Percentiles rank a stretch among this genome's conserved stretches.
These are phyloP conservation scores for Macquaria ambigua DNA, from an alignment of 2,113 vertebrate genomes.

Conservation along the genomic window DNA sequence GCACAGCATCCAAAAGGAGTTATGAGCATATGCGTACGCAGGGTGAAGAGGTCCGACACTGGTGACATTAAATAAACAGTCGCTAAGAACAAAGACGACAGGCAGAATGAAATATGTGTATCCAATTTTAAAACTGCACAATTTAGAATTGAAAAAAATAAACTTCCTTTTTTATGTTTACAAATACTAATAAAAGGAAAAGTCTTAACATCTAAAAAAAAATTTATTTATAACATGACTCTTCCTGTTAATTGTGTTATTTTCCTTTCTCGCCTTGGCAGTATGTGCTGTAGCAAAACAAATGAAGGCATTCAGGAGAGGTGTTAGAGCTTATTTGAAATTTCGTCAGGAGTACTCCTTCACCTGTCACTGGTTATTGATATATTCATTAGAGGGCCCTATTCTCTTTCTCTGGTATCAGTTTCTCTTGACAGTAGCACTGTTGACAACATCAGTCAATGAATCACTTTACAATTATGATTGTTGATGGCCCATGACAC, in stretches of 20 bases:
- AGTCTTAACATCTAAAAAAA: not conserved
- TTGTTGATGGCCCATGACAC: constrained; percentile 90
- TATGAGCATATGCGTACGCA: not conserved
- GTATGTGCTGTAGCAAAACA: constrained; percentile 72
- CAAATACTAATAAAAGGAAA: not conserved
- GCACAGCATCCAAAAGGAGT: not conserved
- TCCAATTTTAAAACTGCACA: not conserved
- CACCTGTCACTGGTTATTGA: constrained; percentile 89
- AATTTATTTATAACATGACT: constrained; percentile 12
- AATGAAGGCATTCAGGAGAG: constrained; percentile 78
- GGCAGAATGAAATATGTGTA: not conserved
- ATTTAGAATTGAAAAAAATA: constrained; percentile 14
- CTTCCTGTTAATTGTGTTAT: constrained; percentile 64
- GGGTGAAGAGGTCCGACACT: not conserved
- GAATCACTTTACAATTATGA: constrained; percentile 91
- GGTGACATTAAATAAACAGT: not conserved
- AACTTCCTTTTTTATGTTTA: not conserved
- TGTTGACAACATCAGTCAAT: constrained; percentile 88
- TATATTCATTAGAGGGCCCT: constrained; percentile 88
- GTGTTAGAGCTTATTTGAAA: constrained; percentile 86
- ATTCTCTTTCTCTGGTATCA: constrained; percentile 84
- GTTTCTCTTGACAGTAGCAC: constrained; percentile 86
- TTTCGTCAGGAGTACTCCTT: constrained; percentile 82
- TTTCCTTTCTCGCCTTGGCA: constrained; percentile 56
- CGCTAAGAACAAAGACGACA: not conserved